Percentiles rank a stretch among this genome's conserved stretches.
phyloP scores from a whole-genome alignment of 2,888 invertebrate genomes.

The Drosophila kanekoi region DNA sequence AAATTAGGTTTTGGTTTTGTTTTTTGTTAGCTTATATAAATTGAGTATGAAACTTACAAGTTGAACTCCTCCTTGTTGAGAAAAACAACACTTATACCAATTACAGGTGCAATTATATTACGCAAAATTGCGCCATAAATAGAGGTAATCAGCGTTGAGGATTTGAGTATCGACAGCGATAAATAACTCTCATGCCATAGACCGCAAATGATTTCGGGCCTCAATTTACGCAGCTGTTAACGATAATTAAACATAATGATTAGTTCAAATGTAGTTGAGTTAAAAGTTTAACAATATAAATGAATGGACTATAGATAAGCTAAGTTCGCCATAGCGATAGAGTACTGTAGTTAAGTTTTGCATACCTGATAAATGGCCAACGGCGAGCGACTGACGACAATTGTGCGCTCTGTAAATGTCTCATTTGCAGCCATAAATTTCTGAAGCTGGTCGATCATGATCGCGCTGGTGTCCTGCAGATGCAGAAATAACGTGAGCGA shows the following conservation, averaged over 20 bases:
- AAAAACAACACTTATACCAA: conserved; percentile 85
- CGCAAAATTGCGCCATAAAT: conserved; percentile 85
- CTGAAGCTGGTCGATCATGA: conserved; percentile 82
- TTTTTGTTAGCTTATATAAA: too few relatives aligned
- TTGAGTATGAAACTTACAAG: conserved; percentile 73
- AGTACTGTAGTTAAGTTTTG: not conserved
- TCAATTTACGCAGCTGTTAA: conserved; percentile 82
- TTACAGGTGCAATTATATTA: conserved; percentile 84
- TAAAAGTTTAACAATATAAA: not conserved
- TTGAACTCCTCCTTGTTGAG: conserved; percentile 85
- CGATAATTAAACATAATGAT: conserved; percentile 1
- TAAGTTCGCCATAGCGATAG: not conserved
- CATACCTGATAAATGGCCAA: conserved; percentile 84
- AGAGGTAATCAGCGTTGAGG: conserved; percentile 84
- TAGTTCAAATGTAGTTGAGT: too few relatives aligned
- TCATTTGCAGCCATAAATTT: conserved; percentile 75
- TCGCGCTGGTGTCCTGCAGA: conserved; percentile 82
- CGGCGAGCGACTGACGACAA: conserved; percentile 84
- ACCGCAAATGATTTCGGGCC: conserved; percentile 84
- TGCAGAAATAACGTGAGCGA: conserved; percentile 82
- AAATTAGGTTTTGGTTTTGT: not conserved
- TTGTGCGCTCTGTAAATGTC: conserved; percentile 79
- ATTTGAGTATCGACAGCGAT: conserved; percentile 82
- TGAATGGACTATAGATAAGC: not conserved
- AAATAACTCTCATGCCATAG: conserved; percentile 84